phyloP scores from a whole-genome alignment of 2,888 invertebrate genomes.

The Creontiades dilutus region DNA sequence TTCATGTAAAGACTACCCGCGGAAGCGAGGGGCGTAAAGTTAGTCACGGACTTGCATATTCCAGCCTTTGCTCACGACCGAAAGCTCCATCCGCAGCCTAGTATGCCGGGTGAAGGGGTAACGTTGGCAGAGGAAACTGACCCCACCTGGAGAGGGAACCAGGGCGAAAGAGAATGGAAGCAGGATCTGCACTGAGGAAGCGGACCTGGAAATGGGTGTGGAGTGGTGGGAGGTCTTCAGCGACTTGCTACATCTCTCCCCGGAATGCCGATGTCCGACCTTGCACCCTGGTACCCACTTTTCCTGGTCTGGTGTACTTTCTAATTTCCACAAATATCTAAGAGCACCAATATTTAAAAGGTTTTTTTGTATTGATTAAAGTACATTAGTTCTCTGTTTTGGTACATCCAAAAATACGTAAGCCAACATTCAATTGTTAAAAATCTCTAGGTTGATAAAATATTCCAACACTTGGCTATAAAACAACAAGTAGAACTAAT shows the following conservation, averaged over 20 bases:
- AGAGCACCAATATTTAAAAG: too few relatives aligned
- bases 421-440: too few relatives aligned
- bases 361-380: too few relatives aligned
- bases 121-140: neutral
- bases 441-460: too few relatives aligned
- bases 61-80: slow-evolving; percentile 1
- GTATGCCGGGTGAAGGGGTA: slow-evolving; percentile 29
- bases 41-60: slow-evolving; percentile 36
- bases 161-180: slow-evolving; percentile 54
- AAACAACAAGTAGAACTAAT: too few relatives aligned
- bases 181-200: slow-evolving; percentile 47
- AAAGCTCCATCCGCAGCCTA: neutral
- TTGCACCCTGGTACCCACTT: slow-evolving; percentile 27
- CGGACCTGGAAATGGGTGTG: neutral
- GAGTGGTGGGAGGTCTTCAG: neutral
- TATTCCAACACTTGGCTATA: too few relatives aligned
- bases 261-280: slow-evolving; percentile 34
- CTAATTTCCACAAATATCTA: neutral
- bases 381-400: too few relatives aligned
- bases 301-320: neutral
- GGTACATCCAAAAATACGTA: too few relatives aligned
- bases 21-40: neutral
- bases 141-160: slow-evolving; percentile 14
- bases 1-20: neutral
- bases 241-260: neutral